A percentile compares a stretch with the other conserved stretches of the same genome.
Evolutionary conservation across 2,797 vertebrate species (phyloP).

Genomic region (Crocodylus rhombifer): DNA sequence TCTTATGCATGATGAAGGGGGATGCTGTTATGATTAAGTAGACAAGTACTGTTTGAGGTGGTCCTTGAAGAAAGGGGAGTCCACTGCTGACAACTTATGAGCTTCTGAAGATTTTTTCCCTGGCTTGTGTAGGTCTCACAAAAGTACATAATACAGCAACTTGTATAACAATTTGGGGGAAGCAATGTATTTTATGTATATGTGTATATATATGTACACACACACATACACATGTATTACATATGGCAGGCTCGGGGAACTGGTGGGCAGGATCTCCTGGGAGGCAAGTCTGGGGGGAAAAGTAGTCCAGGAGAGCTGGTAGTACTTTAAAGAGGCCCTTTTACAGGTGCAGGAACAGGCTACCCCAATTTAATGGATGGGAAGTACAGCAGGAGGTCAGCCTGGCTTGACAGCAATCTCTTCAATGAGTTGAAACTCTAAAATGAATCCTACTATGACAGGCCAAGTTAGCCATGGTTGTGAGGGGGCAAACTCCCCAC

Average conservation of each 20-base stretch:
- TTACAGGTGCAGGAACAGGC: no score
- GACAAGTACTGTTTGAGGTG: background rate
- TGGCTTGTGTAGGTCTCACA: constrained; percentile 48
- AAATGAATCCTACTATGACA: no score
- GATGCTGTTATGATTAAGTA: constrained; percentile 28
- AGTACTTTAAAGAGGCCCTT: no score
- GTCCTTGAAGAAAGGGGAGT: constrained; percentile 40
- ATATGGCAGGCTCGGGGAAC: background rate
- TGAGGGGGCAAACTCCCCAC: no score
- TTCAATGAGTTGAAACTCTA: no score
- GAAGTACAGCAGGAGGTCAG: no score
- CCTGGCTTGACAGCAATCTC: no score
- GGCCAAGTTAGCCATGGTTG: no score
- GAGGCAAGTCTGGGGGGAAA: no score
- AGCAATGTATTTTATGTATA: background rate
- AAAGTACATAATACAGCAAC: constrained; percentile 39
- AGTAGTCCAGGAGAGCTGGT: no score
- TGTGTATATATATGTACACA: constrained; percentile 11
- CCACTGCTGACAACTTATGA: constrained; percentile 50
- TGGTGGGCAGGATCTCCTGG: no score
- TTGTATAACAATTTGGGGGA: constrained; percentile 54
- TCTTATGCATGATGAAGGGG: constrained; percentile 7
- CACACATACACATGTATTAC: constrained; percentile 27
- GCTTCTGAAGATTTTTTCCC: constrained; percentile 67
- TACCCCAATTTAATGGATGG: no score